These are phyloP conservation scores for Sula dactylatra DNA, from an alignment of 2,113 vertebrate genomes.

Conservation along the genomic window DNA sequence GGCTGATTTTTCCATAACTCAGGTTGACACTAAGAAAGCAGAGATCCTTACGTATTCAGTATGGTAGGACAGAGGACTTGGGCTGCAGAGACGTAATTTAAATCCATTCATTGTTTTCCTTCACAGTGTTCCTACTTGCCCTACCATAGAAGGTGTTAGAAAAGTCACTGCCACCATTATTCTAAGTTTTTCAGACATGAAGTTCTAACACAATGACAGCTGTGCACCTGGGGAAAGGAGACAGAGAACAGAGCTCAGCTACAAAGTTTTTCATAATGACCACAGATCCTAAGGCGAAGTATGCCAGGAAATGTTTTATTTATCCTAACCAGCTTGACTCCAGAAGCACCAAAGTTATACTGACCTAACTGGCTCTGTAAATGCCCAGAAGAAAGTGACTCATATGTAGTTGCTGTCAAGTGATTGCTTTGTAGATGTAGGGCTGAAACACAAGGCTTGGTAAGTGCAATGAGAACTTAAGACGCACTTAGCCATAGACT, in stretches of 20 bases:
- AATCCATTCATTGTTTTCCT: neutral
- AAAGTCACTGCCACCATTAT: neutral
- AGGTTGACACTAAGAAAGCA: neutral
- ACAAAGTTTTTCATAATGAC: neutral
- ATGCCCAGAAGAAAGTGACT: neutral
- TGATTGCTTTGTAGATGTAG: neutral
- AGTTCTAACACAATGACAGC: neutral
- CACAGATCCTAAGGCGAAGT: neutral
- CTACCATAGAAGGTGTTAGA: neutral
- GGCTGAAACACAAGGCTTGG: neutral
- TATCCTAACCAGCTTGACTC: neutral
- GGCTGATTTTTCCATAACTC: neutral
- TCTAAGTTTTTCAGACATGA: neutral
- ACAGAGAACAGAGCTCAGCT: neutral
- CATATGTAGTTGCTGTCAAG: neutral
- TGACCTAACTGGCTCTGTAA: neutral
- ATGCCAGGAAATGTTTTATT: neutral
- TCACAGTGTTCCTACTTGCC: neutral
- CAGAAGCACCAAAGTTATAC: neutral
- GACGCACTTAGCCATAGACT: neutral
- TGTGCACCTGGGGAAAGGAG: neutral
- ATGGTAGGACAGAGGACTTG: neutral
- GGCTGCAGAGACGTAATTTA: neutral
- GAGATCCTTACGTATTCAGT: neutral
- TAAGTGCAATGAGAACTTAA: neutral